Evolutionary conservation across 2,113 vertebrate genomes (phyloP).

Genomic region (Malurus alboscapulatus): DNA sequence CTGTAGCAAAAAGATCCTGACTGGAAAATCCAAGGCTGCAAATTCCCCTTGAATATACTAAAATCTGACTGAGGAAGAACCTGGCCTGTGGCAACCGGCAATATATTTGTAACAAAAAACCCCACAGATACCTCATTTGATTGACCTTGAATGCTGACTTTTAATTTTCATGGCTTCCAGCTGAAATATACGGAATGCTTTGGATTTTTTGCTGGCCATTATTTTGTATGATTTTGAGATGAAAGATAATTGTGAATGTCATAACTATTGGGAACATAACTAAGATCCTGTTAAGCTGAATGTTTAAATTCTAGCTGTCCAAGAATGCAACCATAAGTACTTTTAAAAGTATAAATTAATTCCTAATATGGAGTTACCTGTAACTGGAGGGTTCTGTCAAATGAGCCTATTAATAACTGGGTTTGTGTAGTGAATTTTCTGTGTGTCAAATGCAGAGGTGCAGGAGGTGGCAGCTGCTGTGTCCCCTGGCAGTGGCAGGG

Average conservation of each 20-base stretch:
- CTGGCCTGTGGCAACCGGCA: neutral
- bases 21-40: neutral
- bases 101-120: neutral
- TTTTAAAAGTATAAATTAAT: neutral
- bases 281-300: neutral
- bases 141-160: neutral
- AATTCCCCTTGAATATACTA: neutral
- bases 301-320: neutral
- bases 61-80: neutral
- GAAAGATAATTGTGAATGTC: neutral
- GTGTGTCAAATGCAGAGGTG: neutral
- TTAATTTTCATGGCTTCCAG: neutral
- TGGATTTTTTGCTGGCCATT: neutral
- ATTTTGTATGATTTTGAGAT: neutral
- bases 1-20: neutral
- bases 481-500: neutral
- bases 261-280: neutral
- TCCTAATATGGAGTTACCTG: neutral
- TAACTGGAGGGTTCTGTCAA: neutral
- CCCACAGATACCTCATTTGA: rapidly evolving
- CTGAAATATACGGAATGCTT: neutral
- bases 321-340: neutral
- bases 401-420: neutral
- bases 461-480: neutral
- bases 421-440: neutral